Evolutionary conservation across 2,888 invertebrate genomes (phyloP), one percentile per base, ranked within the genome.

Genomic region (Phorcus lineatus): DNA sequence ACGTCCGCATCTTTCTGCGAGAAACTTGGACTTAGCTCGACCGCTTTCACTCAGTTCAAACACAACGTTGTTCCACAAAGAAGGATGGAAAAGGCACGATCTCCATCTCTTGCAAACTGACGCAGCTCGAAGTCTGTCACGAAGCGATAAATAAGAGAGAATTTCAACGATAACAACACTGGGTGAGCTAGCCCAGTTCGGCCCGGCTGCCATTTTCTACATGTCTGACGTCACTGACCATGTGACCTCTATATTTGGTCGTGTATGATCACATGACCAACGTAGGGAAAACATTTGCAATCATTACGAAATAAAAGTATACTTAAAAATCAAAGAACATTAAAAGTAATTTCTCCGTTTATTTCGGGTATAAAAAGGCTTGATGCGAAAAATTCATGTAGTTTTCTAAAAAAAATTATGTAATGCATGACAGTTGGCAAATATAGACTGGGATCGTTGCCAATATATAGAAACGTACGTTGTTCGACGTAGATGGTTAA

Each of bases 81-180:
- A 88, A 74, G 92, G 91, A 82, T 92, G 92, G 86, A 92, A 93
- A 22, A 93, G 87, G 82, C 91, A 92, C 74, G 89, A 88, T 84
- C 95, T 93, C 95, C 95, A 95, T 91, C 94, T 93, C 91, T 93
- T 94, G 89, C 95, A 95, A 55, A 94, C 93, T 82, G 94, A 93
- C 70, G 95, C 94, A 82, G 94, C 94, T 84, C 91, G 93, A 40
- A 94, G 90, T 90, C 94, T 94, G 90, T 95, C 95, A 83, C 93
- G 90, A 80, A 91, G 90, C 86, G 94, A 94, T 81, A 95, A 93
- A 89, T 94, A 94, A 85, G 94, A 94, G 89, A 94, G 93, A 86
- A 94, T 92, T 86, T 93, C 92, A 80, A 92, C 90, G 82, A 93
- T 88, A 80, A 91, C 86, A 79, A 93, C 90, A 86, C 91, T 91